A percentile compares a stretch with the other conserved stretches of the same genome.
Conservation (phyloP, 2,888 invertebrate species). For the Lasioglossum vierecki region DNA sequence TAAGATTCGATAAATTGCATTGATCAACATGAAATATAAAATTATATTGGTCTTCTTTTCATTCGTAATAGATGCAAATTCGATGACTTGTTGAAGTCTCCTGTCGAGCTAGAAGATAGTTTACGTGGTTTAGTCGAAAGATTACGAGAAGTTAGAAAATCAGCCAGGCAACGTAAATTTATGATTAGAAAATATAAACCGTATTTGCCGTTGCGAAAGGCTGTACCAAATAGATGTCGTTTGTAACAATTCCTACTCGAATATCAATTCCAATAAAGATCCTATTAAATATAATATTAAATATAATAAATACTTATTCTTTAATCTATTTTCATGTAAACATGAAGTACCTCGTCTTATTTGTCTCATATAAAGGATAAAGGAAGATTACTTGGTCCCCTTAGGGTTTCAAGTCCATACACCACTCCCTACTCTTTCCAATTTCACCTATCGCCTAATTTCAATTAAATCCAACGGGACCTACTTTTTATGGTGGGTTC, state of each 20-base stretch:
- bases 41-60: neutral
- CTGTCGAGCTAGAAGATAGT: constrained; percentile 51
- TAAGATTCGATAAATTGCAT: constrained; percentile 12
- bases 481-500: too few species aligned
- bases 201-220: neutral
- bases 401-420: too few species aligned
- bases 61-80: constrained; percentile 58
- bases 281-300: too few species aligned
- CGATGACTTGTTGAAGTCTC: constrained; percentile 28
- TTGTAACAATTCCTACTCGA: neutral
- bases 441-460: too few species aligned
- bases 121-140: constrained; percentile 58
- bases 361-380: neutral
- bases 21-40: neutral
- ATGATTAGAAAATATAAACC: constrained; percentile 53
- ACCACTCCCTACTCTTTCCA: too few species aligned
- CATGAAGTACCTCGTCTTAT: neutral
- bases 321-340: neutral
- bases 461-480: too few species aligned
- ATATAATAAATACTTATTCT: neutral
- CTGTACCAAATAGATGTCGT: constrained; percentile 21
- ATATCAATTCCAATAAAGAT: neutral
- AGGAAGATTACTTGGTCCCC: too few species aligned
- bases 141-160: constrained; percentile 45
- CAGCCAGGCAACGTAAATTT: constrained; percentile 28